phyloP scores from a whole-genome alignment of 2,888 invertebrate species.

The Heliconius aoede region DNA sequence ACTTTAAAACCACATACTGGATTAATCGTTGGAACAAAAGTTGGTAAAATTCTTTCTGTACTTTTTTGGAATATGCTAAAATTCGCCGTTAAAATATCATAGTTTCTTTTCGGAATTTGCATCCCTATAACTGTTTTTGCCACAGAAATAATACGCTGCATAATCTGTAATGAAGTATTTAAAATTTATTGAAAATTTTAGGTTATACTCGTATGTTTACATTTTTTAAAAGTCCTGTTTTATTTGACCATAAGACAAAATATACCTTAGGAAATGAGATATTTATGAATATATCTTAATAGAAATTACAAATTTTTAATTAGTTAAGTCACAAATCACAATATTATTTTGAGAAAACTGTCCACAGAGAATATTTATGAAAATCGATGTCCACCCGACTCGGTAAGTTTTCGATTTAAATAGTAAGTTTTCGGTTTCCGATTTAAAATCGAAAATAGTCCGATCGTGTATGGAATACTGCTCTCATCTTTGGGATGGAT shows the following conservation, averaged over 20 bases:
- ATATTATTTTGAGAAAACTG: not conserved
- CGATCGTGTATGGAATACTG: too few species aligned
- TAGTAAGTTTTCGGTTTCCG: too few species aligned
- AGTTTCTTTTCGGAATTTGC: conserved; percentile 46
- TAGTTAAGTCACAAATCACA: not conserved
- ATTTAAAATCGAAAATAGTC: too few species aligned
- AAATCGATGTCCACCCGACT: not conserved
- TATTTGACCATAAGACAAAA: not conserved
- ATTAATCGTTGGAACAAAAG: conserved; percentile 60
- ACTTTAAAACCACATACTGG: conserved; percentile 85
- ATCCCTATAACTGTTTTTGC: conserved; percentile 54
- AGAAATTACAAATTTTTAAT: not conserved
- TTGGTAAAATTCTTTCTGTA: conserved; percentile 56
- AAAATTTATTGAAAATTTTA: not conserved
- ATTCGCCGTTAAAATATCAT: conserved; percentile 51
- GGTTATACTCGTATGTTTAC: not conserved
- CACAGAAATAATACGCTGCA: conserved; percentile 63
- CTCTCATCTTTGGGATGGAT: too few species aligned
- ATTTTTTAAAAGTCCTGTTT: not conserved
- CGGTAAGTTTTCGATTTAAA: too few species aligned
- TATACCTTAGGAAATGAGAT: not conserved
- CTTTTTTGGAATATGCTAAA: conserved; percentile 58
- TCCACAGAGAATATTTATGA: not conserved
- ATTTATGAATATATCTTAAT: not conserved
- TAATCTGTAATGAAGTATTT: conserved; percentile 43